These are phyloP conservation scores for Paracentrotus lividus DNA, from an alignment of 53 echinoderm and acorn worm species.

Conservation along the genomic window DNA sequence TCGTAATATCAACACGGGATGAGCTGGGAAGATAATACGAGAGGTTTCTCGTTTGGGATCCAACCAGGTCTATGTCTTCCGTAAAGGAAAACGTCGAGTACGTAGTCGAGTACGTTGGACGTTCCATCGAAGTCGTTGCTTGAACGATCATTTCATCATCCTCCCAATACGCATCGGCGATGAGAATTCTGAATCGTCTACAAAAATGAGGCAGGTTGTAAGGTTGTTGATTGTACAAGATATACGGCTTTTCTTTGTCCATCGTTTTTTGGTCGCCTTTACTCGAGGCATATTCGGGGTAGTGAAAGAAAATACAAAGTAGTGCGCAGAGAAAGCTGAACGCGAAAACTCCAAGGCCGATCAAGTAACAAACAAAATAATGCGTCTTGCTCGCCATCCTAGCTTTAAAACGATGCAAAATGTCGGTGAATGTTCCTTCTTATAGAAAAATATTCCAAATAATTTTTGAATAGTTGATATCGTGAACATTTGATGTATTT, in stretches of 20 bases:
- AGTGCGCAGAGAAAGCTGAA: not conserved
- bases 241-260: not conserved
- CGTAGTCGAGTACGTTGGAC: not conserved
- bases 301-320: not conserved
- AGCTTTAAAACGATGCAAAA: too few relatives aligned
- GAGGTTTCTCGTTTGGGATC: not conserved
- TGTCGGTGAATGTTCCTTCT: too few relatives aligned
- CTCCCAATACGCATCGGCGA: not conserved
- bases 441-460: too few relatives aligned
- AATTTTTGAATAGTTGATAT: too few relatives aligned
- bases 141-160: not conserved
- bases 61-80: not conserved
- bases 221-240: not conserved
- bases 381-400: not conserved
- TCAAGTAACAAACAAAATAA: not conserved
- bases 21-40: constrained; percentile 22
- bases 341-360: not conserved
- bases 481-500: not conserved
- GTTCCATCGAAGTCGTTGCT: not conserved
- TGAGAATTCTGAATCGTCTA: not conserved
- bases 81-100: not conserved
- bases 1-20: not conserved
- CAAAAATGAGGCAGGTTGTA: constrained; percentile 16
- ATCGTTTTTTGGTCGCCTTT: constrained; percentile 2
- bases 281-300: not conserved